Conservation (phyloP, 2,113 vertebrate genomes). For the Thunnus maccoyii region DNA sequence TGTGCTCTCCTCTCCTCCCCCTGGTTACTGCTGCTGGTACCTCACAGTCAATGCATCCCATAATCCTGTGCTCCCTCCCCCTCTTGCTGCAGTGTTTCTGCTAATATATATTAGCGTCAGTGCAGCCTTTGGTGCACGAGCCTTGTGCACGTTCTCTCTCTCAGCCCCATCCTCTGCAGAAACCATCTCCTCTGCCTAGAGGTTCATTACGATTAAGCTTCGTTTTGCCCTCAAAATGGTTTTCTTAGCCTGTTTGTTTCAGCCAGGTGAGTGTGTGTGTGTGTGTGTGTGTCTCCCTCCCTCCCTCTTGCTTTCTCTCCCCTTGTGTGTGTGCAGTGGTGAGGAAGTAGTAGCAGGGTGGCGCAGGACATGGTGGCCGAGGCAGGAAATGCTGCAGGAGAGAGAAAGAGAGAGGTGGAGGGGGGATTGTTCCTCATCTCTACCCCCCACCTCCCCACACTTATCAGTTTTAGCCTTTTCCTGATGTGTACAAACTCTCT, state of each 20-base stretch:
- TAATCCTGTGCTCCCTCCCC: conserved; percentile 76
- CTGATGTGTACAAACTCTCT: background rate
- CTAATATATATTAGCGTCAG: conserved; percentile 84
- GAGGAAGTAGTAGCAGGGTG: conserved; percentile 64
- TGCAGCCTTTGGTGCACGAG: conserved; percentile 60
- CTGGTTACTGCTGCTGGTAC: conserved; percentile 73
- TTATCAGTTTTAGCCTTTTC: conserved; percentile 17
- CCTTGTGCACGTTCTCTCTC: conserved; percentile 17
- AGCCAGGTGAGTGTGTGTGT: conserved; percentile 70
- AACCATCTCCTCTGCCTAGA: conserved; percentile 16
- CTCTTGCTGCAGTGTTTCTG: conserved; percentile 85
- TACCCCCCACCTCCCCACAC: background rate
- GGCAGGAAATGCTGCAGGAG: conserved; percentile 75
- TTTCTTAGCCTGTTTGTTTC: conserved; percentile 45
- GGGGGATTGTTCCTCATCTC: conserved; percentile 39
- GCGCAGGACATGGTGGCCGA: conserved; percentile 79
- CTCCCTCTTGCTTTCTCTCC: conserved; percentile 1
- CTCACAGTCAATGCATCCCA: conserved; percentile 80
- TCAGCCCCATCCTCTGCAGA: conserved; percentile 32
- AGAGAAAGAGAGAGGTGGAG: conserved; percentile 38
- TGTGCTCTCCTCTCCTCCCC: conserved; percentile 43
- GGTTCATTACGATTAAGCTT: conserved; percentile 24
- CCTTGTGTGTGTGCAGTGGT: conserved; percentile 45
- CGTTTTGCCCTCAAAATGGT: conserved; percentile 23
- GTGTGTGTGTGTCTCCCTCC: conserved; percentile 1